Evolutionary conservation across 2,797 vertebrate species (phyloP), one percentile per base, ranked within the genome.

Genomic region (Benthosema pterotum): DNA sequence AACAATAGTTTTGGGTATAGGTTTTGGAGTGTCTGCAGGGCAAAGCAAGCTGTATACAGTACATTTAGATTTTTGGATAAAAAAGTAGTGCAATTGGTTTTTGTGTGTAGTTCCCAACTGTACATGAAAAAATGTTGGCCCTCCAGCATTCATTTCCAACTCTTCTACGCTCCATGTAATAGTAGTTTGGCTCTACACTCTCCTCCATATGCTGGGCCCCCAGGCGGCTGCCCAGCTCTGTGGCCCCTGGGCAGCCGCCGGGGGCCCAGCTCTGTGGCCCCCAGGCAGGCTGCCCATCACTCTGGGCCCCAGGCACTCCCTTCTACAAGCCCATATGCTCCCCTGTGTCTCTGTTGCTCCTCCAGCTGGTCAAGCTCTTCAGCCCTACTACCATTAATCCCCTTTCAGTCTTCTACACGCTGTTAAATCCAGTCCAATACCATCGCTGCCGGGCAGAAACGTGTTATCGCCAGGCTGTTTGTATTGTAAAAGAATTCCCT

Each of bases 201-300:
- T 6, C 25, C 38, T 60, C 65, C 65, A 60, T 67, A 67, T 60
- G 65, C 45, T 54, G 52, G 43, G 32, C 28, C 65, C 65, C 38
- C 22, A 25, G 22, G 22, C 22, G 22, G 22, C 22, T 25, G 22
- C 22, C 22, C 22, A 25, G 22, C 22, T 25, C 22, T 25, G 5
- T 32, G 32, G 32, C 32, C 32, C 32, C 32, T 9, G 11, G 32
- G 32, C 52, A 25, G 52, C n/a, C n/a, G n/a, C n/a, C 22, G 22
- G 22, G 3, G 3, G 22, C 22, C 22, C 22, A 25, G 22, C 22
- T 25, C 22, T 25, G 5, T 32, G 32, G 32, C 32, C 32, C 32
- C 32, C 32, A 38, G 32, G 32, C 52, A 25, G 52, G 52, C 65
- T 42, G 19, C 58, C n/a, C 52, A 48, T 22, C 25, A 47, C 38